Conservation (phyloP, 2,113 vertebrate species). For the Thunnus thynnus region DNA sequence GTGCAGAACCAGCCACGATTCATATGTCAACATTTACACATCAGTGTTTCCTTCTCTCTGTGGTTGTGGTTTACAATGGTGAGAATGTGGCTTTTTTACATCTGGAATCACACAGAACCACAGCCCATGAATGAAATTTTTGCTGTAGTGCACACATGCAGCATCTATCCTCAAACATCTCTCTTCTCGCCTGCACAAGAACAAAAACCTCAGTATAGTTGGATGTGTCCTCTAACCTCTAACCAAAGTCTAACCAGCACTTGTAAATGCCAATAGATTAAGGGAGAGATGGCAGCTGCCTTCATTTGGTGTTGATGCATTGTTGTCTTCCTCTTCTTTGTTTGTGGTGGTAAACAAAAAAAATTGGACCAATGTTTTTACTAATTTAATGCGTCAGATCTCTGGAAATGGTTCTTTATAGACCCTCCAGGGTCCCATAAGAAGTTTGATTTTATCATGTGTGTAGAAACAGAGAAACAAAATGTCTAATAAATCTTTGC, state of each 20-base stretch:
- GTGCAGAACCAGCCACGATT: slow-evolving; percentile 29
- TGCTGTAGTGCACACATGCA: slow-evolving; percentile 14
- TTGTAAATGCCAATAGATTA: not conserved
- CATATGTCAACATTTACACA: slow-evolving; percentile 9
- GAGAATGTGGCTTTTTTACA: slow-evolving; percentile 1
- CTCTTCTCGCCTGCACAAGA: not conserved
- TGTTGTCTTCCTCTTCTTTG: not conserved
- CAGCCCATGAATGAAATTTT: not conserved
- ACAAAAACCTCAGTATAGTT: not conserved
- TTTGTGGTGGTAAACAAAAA: not conserved
- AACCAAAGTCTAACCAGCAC: not conserved
- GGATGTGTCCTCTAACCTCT: not conserved
- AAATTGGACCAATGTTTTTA: not conserved
- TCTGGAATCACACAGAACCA: slow-evolving; percentile 22
- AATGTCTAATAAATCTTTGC: not conserved
- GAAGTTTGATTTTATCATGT: not conserved
- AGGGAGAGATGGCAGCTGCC: not conserved
- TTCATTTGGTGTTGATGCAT: not conserved
- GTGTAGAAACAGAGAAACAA: not conserved
- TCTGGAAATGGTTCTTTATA: not conserved
- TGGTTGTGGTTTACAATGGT: not conserved
- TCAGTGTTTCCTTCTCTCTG: not conserved
- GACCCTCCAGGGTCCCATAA: not conserved
- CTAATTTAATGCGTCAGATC: not conserved
- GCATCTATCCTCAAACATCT: slow-evolving; percentile 5